Base-by-base conservation (phyloP, 2,888 invertebrate genomes). In the Drosophila nr. perissopoda region DNA sequence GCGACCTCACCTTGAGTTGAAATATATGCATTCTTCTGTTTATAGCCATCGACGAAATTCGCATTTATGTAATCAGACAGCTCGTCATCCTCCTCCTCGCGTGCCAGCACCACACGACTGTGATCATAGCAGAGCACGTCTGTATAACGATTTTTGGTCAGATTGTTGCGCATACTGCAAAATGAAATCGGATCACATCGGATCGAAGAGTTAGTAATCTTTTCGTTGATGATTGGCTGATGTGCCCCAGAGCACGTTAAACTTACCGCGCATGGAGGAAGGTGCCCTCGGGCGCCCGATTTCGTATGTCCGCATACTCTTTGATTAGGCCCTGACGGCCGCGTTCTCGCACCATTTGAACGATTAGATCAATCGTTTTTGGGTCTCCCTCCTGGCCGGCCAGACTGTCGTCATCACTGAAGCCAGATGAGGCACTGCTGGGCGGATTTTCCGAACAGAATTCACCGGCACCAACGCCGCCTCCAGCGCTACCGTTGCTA, bases 51-150 rank as follows among this genome's bases (percentile, higher is more conserved):
- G 62, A 99, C 99, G 93, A 97, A 99, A 94, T 99, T 99, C 67
- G 99, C 99, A 94, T 99, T 98, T 93, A 99, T 98, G 92, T 99
- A 99, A 94, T 99, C 99, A 57, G 96, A 96, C 89, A 95, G 94
- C 79, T 96, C 95, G 82, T 95, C 95, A 81, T 95, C 95, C 80
- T 95, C 95, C 90, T 97, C 78, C 40, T 95, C 94, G 92, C 95
- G 95, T 38, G 97, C 96, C 73, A 99, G 94, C 81, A 96, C 95
- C 75, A 99, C 99, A 89, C 99, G 95, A 92, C 97, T 97, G 93
- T 98, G 98, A 94, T 99, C 99, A 94, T 97, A 98, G 94, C 99
- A 99, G 79, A 99, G 94, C 60, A 99, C 99, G 93, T 99, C 99
- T 81, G 98, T 98, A 94, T 99, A 99, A 33, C 97, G 95, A 93